Conservation (phyloP, 2,797 vertebrate genomes). For the Tokudaia tokunoshimensis region DNA sequence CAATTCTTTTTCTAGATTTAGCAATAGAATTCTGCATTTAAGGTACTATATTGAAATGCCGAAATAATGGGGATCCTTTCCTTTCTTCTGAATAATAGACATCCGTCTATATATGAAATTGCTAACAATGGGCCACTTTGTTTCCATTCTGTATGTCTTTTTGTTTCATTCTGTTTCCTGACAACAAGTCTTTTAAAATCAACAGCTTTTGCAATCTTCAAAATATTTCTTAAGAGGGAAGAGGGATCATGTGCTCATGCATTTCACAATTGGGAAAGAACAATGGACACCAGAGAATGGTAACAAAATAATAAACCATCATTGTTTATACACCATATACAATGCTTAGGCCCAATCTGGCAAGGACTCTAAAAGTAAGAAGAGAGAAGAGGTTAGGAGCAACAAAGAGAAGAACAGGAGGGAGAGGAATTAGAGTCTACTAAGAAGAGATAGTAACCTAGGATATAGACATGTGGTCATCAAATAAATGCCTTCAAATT, state of each 20-base stretch:
- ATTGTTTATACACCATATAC: background rate
- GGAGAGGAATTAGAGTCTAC: background rate
- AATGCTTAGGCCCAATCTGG: background rate
- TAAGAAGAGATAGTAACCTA: background rate
- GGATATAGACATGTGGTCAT: background rate
- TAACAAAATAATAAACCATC: background rate
- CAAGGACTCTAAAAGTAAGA: background rate
- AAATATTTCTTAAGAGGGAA: background rate
- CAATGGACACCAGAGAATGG: background rate
- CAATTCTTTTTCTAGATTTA: background rate
- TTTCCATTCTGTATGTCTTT: slow-evolving; percentile 16
- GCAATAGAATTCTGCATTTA: background rate
- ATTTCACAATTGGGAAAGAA: background rate
- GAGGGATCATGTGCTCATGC: background rate
- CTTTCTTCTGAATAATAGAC: background rate
- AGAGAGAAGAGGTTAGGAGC: background rate
- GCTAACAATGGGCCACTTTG: background rate
- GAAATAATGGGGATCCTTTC: background rate
- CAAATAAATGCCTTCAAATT: background rate
- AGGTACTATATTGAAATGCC: background rate
- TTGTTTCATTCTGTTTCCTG: slow-evolving; percentile 13
- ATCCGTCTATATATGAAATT: background rate
- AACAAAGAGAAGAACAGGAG: background rate
- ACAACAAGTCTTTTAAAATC: background rate
- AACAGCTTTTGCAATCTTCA: background rate